These are phyloP conservation scores for Muscicapa striata DNA, from an alignment of 2,797 vertebrate genomes.

Conservation along the genomic window DNA sequence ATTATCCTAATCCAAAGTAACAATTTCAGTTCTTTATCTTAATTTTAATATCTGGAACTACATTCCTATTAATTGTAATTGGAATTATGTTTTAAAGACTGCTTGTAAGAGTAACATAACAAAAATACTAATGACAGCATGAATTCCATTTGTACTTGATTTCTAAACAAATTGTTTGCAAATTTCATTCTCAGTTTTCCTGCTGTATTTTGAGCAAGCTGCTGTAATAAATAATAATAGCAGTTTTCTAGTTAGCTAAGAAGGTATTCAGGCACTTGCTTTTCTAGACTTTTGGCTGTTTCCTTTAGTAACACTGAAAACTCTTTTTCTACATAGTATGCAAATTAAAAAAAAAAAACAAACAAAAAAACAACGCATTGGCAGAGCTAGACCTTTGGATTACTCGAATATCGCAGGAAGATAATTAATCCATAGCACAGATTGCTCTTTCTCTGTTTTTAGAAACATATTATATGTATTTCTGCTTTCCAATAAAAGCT, in stretches of 20 bases:
- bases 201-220: not conserved
- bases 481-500: not conserved
- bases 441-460: not conserved
- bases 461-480: not conserved
- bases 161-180: not conserved
- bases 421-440: not conserved
- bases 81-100: not conserved
- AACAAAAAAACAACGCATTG: not conserved
- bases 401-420: not conserved
- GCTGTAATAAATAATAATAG: not conserved
- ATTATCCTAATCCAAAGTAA: not conserved
- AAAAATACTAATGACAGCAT: not conserved
- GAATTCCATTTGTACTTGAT: not conserved
- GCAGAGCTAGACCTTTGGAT: not conserved
- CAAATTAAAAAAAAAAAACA: not conserved
- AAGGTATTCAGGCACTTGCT: not conserved
- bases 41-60: not conserved
- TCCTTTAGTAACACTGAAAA: not conserved
- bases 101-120: not conserved
- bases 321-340: not conserved
- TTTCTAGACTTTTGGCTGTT: not conserved
- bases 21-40: not conserved
- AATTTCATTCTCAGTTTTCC: not conserved
- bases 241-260: not conserved
- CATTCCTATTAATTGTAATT: not conserved